Percentiles rank a stretch among this genome's conserved stretches.
Evolutionary conservation across 2,888 invertebrate genomes (phyloP).

Genomic region (Ophion slaviceki): DNA sequence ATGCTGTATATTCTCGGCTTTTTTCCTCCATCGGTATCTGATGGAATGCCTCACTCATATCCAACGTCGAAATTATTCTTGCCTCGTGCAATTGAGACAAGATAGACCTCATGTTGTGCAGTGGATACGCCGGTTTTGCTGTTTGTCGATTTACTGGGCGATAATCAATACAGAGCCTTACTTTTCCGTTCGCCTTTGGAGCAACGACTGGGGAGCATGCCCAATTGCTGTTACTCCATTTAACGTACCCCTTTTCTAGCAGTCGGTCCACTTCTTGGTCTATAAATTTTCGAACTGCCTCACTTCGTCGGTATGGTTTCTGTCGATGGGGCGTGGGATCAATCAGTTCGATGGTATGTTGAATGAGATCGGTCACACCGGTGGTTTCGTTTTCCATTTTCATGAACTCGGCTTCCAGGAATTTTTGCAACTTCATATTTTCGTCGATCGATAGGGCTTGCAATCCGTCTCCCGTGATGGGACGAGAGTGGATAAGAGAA

Average conservation of each 20-base stretch:
- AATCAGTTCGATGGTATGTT: constrained; percentile 49
- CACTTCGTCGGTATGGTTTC: constrained; percentile 60
- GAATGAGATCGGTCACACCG: constrained; percentile 48
- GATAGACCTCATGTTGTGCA: constrained; percentile 61
- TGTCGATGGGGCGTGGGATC: constrained; percentile 24
- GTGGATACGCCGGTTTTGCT: constrained; percentile 57
- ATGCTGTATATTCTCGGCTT: constrained; percentile 52
- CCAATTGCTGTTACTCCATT: constrained; percentile 58
- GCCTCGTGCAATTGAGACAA: constrained; percentile 55
- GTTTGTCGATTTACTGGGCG: constrained; percentile 55
- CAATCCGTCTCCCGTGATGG: constrained; percentile 17
- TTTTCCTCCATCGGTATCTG: constrained; percentile 58
- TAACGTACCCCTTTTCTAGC: constrained; percentile 18
- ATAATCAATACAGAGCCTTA: constrained; percentile 59
- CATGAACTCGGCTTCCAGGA: constrained; percentile 47
- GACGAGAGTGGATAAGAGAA: constrained; percentile 40
- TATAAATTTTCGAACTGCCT: constrained; percentile 31
- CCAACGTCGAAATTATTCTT: constrained; percentile 56
- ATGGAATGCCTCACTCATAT: constrained; percentile 62
- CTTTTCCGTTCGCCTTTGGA: constrained; percentile 26
- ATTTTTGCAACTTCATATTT: constrained; percentile 27
- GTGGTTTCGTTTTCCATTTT: constrained; percentile 54
- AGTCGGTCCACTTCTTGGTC: too few relatives aligned
- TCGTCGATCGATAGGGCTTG: constrained; percentile 33
- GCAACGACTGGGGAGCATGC: constrained; percentile 56